A percentile compares a stretch with the other conserved stretches of the same genome.
These are phyloP conservation scores for Chinchilla lanigera DNA, from an alignment of 2,113 vertebrate genomes.

Conservation along the genomic window DNA sequence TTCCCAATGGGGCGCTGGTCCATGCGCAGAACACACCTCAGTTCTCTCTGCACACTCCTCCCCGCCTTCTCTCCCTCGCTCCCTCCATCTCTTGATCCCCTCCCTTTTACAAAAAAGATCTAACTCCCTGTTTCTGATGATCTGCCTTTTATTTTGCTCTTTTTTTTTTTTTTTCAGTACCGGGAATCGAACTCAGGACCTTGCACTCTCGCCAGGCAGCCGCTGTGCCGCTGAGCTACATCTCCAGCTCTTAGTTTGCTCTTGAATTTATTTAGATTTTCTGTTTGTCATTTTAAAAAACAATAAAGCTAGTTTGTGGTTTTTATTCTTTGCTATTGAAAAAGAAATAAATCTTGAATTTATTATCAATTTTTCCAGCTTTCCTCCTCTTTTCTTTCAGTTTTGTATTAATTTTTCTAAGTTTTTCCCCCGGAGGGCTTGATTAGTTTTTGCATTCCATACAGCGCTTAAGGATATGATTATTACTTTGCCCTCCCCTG, in stretches of 20 bases:
- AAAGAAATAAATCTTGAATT: constrained; percentile 12
- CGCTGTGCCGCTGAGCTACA: background rate
- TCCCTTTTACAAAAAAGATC: background rate
- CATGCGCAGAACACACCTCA: background rate
- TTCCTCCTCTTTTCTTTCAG: background rate
- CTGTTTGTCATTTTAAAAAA: background rate
- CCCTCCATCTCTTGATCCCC: background rate
- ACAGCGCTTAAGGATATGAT: constrained; percentile 12
- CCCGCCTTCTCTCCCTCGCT: background rate
- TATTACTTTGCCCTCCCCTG: constrained; percentile 9
- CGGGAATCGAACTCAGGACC: background rate
- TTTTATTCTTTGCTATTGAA: background rate
- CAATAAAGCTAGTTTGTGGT: background rate
- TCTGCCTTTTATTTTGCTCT: background rate
- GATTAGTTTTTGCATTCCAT: background rate
- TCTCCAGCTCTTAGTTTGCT: background rate
- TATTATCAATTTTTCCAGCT: background rate
- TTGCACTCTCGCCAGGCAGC: background rate
- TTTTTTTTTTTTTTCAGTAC: background rate
- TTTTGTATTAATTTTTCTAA: constrained; percentile 32
- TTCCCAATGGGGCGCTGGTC: background rate
- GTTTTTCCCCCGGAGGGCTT: background rate
- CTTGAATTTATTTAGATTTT: background rate
- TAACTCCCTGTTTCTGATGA: background rate
- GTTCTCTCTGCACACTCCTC: background rate